A percentile compares a stretch with the other conserved stretches of the same genome.
Conservation (phyloP, 2,797 vertebrate genomes). For the Apogon hyalosoma region DNA sequence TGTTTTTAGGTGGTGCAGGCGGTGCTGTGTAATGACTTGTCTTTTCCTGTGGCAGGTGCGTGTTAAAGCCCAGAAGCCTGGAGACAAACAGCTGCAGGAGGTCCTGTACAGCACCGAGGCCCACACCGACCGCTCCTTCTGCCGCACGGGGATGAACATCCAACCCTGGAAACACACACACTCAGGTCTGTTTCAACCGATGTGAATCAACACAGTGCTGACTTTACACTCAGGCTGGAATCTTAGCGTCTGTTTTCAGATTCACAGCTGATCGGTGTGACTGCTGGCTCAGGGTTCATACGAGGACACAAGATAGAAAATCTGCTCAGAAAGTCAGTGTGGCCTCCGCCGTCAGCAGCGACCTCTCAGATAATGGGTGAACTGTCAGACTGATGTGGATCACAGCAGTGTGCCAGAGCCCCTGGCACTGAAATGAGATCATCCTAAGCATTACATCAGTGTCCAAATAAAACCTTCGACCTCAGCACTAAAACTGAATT, state of each 20-base stretch:
- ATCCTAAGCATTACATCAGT: conserved; percentile 27
- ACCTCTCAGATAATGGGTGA: conserved; percentile 2
- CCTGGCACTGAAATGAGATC: conserved; percentile 14
- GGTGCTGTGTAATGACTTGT: neutral
- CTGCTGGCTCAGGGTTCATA: neutral
- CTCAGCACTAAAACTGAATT: neutral
- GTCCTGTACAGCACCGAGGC: conserved; percentile 85
- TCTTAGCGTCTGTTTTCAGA: no score
- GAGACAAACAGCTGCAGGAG: conserved; percentile 80
- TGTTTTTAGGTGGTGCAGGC: no score
- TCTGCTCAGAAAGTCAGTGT: neutral
- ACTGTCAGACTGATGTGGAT: conserved; percentile 27
- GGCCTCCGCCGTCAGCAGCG: neutral
- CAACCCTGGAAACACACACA: conserved; percentile 78
- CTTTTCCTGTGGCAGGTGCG: conserved; percentile 65
- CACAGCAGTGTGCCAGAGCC: conserved; percentile 26
- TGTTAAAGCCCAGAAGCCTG: conserved; percentile 83
- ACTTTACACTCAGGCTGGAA: no score
- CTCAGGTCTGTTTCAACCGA: conserved; percentile 54
- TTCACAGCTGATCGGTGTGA: neutral
- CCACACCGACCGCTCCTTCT: conserved; percentile 84
- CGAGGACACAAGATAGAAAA: no score
- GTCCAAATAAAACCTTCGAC: neutral
- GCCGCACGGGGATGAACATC: conserved; percentile 80
- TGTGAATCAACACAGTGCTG: no score